Conservation (phyloP, 2,113 vertebrate species). For the Acanthochromis polyacanthus region DNA sequence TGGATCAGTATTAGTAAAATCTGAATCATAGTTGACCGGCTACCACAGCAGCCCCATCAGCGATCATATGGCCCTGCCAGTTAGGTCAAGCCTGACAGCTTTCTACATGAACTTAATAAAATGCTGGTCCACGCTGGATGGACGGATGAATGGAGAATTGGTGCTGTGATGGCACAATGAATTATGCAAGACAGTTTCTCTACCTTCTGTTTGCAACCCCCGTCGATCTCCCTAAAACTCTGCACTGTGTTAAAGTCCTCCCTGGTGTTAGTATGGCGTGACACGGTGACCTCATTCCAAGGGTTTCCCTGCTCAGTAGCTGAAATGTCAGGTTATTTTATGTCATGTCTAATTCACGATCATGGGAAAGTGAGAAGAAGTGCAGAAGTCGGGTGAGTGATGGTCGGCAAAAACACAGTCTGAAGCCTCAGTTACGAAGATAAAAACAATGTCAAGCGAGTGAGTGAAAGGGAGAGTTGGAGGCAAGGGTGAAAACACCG, state of each 20-base stretch:
- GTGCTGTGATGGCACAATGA: constrained; percentile 48
- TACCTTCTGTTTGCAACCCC: constrained; percentile 31
- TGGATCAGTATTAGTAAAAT: constrained; percentile 33
- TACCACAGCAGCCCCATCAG: constrained; percentile 24
- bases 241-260: constrained; percentile 20
- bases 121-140: constrained; percentile 23
- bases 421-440: not conserved
- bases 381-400: not conserved
- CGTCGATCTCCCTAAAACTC: constrained; percentile 9
- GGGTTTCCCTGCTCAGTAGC: not conserved
- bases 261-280: constrained; percentile 35
- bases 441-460: not conserved
- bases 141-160: constrained; percentile 18
- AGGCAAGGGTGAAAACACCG: constrained; percentile 12
- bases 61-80: constrained; percentile 35
- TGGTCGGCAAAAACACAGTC: not conserved
- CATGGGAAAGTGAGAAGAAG: not conserved
- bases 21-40: constrained; percentile 32
- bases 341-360: not conserved
- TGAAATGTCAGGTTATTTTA: not conserved
- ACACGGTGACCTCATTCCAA: constrained; percentile 51
- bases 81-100: constrained; percentile 50
- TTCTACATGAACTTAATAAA: constrained; percentile 63
- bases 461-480: constrained; percentile 15
- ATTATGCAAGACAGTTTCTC: constrained; percentile 52